phyloP scores from a whole-genome alignment of 2,797 vertebrate species.

The Falco naumanni region DNA sequence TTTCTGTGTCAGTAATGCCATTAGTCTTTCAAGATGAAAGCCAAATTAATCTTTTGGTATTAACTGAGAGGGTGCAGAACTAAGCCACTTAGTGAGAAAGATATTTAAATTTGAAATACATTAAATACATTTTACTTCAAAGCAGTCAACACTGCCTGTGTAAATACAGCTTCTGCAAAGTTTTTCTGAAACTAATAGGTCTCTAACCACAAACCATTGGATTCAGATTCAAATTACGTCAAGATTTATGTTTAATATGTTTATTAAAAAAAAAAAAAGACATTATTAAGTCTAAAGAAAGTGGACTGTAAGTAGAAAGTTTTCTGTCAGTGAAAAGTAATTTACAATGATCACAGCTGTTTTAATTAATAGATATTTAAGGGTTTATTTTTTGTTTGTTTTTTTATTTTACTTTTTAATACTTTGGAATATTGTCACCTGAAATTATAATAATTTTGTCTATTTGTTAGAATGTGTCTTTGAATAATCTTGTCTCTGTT shows the following conservation, averaged over 20 bases:
- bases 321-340: not conserved
- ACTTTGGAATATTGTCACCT: not conserved
- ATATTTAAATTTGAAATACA: slow-evolving; percentile 66
- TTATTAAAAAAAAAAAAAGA: not conserved
- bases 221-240: slow-evolving; percentile 6
- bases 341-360: not conserved
- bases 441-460: not conserved
- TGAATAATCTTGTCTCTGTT: not conserved
- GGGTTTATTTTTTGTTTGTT: not conserved
- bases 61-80: slow-evolving; percentile 48
- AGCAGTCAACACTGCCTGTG: slow-evolving; percentile 28
- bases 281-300: not conserved
- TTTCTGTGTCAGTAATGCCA: slow-evolving; percentile 73
- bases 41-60: slow-evolving; percentile 63
- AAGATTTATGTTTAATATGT: not conserved
- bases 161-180: slow-evolving; percentile 52
- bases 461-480: not conserved
- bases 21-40: slow-evolving; percentile 73
- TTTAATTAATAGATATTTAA: not conserved
- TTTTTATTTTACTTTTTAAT: not conserved
- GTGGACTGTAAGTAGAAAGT: not conserved
- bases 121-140: slow-evolving; percentile 73
- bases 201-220: not conserved
- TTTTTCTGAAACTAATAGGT: slow-evolving; percentile 50
- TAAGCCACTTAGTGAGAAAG: slow-evolving; percentile 61